Evolutionary conservation across 1,140 invertebrate genomes (phyloP).

Genomic region (Bilobella aurantiaca): DNA sequence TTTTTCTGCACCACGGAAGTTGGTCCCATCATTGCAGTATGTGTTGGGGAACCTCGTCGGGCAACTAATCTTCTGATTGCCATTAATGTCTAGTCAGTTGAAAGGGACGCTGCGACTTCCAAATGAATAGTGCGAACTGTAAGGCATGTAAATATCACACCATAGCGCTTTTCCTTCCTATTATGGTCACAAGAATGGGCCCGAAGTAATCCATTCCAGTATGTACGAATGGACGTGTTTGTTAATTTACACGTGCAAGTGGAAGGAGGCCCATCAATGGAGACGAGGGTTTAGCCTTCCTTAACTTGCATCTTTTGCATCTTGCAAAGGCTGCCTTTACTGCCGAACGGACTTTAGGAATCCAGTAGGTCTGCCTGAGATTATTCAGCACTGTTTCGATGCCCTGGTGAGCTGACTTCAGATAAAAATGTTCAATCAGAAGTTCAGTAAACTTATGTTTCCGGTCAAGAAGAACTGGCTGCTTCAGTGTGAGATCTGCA

Average conservation of each 20-base stretch:
- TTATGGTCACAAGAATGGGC: constrained; percentile 1
- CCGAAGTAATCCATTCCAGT: constrained; percentile 24
- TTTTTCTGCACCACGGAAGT: constrained; percentile 38
- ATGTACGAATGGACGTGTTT: not conserved
- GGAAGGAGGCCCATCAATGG: constrained; percentile 8
- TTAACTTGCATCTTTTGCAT: constrained; percentile 12
- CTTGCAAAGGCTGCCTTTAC: not conserved
- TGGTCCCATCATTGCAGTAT: constrained; percentile 41
- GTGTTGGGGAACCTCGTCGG: constrained; percentile 36
- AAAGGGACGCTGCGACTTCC: constrained; percentile 38
- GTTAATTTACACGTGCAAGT: not conserved
- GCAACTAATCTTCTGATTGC: constrained; percentile 40
- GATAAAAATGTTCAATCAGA: constrained; percentile 3
- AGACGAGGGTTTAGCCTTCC: not conserved
- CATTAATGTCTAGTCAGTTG: constrained; percentile 39
- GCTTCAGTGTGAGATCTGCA: not conserved
- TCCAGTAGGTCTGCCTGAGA: constrained; percentile 15
- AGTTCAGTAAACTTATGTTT: not conserved
- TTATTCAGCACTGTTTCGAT: constrained; percentile 7
- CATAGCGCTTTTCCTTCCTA: constrained; percentile 4
- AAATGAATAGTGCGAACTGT: not conserved
- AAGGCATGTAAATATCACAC: constrained; percentile 6
- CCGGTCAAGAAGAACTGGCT: constrained; percentile 7
- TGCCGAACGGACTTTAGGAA: constrained; percentile 4
- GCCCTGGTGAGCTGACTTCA: not conserved